These are phyloP conservation scores for Corythaeola cristata DNA, from an alignment of 2,113 vertebrate genomes.

Conservation along the genomic window DNA sequence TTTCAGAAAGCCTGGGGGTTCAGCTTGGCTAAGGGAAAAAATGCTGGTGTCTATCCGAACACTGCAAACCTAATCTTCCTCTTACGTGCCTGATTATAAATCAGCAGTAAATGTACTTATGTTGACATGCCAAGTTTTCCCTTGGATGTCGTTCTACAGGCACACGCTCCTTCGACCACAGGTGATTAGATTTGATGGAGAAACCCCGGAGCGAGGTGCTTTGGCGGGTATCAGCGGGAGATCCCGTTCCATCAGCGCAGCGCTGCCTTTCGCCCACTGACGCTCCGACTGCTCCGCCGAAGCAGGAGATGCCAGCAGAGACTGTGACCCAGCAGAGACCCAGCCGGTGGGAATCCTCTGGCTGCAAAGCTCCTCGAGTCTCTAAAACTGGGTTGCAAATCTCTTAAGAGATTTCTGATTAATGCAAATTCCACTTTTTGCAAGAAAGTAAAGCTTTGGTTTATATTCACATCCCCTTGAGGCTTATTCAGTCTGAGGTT, in stretches of 20 bases:
- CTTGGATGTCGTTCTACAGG: not conserved
- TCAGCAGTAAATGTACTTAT: not conserved
- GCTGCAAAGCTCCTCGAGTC: not conserved
- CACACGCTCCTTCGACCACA: not conserved
- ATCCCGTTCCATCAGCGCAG: not conserved
- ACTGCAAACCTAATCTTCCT: not conserved
- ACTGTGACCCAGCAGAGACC: not conserved
- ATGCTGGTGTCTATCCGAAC: not conserved
- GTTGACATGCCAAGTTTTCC: not conserved
- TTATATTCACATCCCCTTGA: not conserved
- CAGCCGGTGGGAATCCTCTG: not conserved
- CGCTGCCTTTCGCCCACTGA: not conserved
- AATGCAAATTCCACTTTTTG: not conserved
- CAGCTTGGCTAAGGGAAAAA: not conserved
- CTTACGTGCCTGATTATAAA: not conserved
- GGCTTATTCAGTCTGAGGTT: slow-evolving; percentile 2
- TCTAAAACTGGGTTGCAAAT: not conserved
- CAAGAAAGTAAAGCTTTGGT: slow-evolving; percentile 11
- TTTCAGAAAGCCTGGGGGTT: not conserved
- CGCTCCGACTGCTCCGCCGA: not conserved
- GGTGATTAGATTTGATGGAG: not conserved
- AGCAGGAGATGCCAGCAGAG: not conserved
- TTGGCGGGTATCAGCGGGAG: not conserved
- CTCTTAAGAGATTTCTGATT: slow-evolving; percentile 38
- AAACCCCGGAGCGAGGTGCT: not conserved